Evolutionary conservation across 23 tunicate species (phyloP), one percentile per base, ranked within the genome.

Genomic region (Ascidia mentula): DNA sequence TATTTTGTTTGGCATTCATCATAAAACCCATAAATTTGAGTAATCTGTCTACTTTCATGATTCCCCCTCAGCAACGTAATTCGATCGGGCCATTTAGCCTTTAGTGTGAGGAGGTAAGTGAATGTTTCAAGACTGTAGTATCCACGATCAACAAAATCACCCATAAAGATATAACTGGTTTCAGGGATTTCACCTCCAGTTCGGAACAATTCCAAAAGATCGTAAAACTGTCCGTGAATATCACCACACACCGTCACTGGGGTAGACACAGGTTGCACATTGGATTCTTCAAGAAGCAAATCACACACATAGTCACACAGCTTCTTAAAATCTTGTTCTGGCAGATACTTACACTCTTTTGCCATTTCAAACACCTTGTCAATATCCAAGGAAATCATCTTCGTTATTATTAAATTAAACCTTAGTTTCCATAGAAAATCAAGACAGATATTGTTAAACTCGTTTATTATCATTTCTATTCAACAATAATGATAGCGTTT

Each of bases 151-250:
- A 90, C 97, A 84, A 96, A 96, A 84, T 96, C 99, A 33, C 99
- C 99, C 94, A 96, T 84, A 45, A 96, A 96, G 39, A 96, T 81
- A 69, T 96, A 96, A 72, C 81, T 91, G 6, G 99, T 96, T 18
- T 96, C 99, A 0, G 99, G 99, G 6, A 96, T 76, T 69, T 96
- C 99, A 33, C 90, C 89, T 2, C 99, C 99, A 73, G 87, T 88
- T 17, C 84, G 80, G 69, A 96, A 96, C 28, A 96, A 69, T 79
- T 96, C 97, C 0, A 91, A 72, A 35, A 96, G 79, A 80, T 96
- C 99, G 73, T 96, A 96, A 78, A 96, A 96, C 83, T 96, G 99
- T 2, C 99, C 99, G 77, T 96, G 99, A n/a, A 96, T 96, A 74
- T 96, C 99, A 9, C 99, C 99, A 78, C 99, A 96, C 6, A 96